Evolutionary conservation across 2,888 invertebrate species (phyloP).

Genomic region (Drosophila leonis): DNA sequence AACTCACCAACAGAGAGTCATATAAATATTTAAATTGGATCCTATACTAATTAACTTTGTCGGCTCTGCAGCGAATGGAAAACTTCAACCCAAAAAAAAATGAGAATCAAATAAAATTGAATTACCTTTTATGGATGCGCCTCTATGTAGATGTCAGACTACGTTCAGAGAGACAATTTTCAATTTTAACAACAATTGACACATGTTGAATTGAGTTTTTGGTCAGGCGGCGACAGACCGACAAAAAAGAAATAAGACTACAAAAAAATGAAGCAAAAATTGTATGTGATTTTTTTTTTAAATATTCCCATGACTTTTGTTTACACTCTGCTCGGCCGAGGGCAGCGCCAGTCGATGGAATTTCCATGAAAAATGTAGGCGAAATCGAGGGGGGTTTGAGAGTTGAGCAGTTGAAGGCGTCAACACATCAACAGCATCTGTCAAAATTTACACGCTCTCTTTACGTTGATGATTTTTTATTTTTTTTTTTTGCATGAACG

Average conservation of each 20-base stretch:
- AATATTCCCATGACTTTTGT: conserved; percentile 61
- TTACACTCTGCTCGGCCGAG: conserved; percentile 24
- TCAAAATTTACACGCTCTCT: conserved; percentile 76
- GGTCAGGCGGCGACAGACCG: conserved; percentile 59
- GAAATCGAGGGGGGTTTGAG: not conserved
- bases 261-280: not conserved
- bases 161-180: conserved; percentile 21
- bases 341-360: conserved; percentile 39
- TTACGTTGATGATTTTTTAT: conserved; percentile 49
- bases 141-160: conserved; percentile 32
- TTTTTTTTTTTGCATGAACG: conserved; percentile 54
- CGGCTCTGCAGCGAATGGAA: conserved; percentile 22
- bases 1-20: conserved; percentile 18
- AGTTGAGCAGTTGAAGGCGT: not conserved
- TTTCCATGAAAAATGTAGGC: conserved; percentile 6
- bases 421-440: conserved; percentile 68
- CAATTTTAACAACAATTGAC: conserved; percentile 59
- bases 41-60: conserved; percentile 64
- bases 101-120: conserved; percentile 1
- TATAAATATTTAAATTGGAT: conserved; percentile 72
- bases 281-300: conserved; percentile 17
- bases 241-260: conserved; percentile 4
- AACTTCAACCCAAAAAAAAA: conserved; percentile 9
- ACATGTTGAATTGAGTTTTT: conserved; percentile 63
- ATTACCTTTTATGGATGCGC: conserved; percentile 51